Base-by-base conservation (phyloP, 2,888 invertebrate species). In the Cryptocheilus praepositus region DNA sequence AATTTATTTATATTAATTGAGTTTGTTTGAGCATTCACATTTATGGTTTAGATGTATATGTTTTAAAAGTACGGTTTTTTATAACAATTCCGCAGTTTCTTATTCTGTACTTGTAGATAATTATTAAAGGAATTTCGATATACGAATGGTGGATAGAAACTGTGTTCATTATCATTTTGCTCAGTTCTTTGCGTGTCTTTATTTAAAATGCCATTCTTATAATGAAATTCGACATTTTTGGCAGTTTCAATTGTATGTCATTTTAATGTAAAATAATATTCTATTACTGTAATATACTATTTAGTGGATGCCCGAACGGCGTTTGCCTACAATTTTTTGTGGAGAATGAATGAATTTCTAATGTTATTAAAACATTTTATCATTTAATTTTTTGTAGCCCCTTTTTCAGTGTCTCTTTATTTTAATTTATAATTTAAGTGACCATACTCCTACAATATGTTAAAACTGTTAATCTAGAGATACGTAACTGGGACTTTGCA, bases 361-460 rank as follows among this genome's bases (percentile, higher is more conserved):
- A 79, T 73, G 76, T 76, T 80, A 79, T 81, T 76, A 77, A 80
- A 81, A 75, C 71, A 78, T 79, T 82, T 80, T 80, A 77, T 78
- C 67, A 73, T 81, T 79, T 77, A 66, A 80, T 71, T 65, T 73
- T 81, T 79, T 81, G 63, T 72, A 74, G 71, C 57, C 73, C 72
- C 69, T 73, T 75, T 36, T 36, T 56, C 66, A 71, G 69, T 76
- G 58, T 73, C 61, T 77, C 53, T 71, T 75, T 72, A 76, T 68
- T 74, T 73, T 74, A 62, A 71, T 73, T 73, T 65, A 71, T 52
- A 63, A 71, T 66, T 60, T 73, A 70, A 65, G 64, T 67, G 71
- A 60, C 36, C 45, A 21, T 68, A 64, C 71, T 64, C 55, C 53
- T 64, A 28, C 55, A 60, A 28, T 18, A 19, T 16, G 21, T 53